These are phyloP conservation scores for Eristalis arbustorum DNA, from an alignment of 2,888 invertebrate species.

Conservation along the genomic window DNA sequence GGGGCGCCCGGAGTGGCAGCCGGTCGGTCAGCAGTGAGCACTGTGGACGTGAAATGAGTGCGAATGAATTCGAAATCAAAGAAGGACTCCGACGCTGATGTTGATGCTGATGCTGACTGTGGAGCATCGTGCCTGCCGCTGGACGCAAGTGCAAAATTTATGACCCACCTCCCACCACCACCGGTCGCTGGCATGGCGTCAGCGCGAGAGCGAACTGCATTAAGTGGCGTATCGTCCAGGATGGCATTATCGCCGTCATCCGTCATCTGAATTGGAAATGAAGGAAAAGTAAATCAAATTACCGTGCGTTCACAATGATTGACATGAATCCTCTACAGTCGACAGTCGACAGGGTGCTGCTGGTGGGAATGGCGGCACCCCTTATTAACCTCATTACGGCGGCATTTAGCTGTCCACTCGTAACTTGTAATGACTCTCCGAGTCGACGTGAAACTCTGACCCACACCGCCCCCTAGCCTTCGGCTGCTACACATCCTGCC, in stretches of 20 bases:
- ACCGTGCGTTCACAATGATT: slow-evolving; percentile 46
- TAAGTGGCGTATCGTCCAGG: slow-evolving; percentile 46
- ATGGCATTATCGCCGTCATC: slow-evolving; percentile 56
- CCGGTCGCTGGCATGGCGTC: too few species aligned
- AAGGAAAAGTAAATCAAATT: slow-evolving; percentile 65
- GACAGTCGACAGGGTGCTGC: neutral
- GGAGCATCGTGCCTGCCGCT: neutral
- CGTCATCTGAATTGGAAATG: slow-evolving; percentile 65
- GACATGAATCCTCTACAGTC: slow-evolving; percentile 47
- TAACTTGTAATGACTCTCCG: slow-evolving; percentile 9
- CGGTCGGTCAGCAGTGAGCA: neutral
- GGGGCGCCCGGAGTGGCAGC: neutral
- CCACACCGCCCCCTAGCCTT: neutral
- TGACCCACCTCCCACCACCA: neutral
- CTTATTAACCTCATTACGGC: slow-evolving; percentile 56
- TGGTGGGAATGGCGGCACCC: neutral
- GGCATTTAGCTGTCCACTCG: slow-evolving; percentile 48
- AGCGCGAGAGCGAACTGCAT: slow-evolving; percentile 17
- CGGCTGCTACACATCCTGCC: neutral
- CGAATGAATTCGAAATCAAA: slow-evolving; percentile 49
- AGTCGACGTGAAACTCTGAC: neutral
- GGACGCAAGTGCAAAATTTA: neutral
- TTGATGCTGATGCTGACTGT: slow-evolving; percentile 14
- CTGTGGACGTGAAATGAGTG: slow-evolving; percentile 21
- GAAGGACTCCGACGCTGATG: slow-evolving; percentile 7